A percentile compares a stretch with the other conserved stretches of the same genome.
Evolutionary conservation across 2,888 invertebrate genomes (phyloP).

Genomic region (Protophormia terraenovae): DNA sequence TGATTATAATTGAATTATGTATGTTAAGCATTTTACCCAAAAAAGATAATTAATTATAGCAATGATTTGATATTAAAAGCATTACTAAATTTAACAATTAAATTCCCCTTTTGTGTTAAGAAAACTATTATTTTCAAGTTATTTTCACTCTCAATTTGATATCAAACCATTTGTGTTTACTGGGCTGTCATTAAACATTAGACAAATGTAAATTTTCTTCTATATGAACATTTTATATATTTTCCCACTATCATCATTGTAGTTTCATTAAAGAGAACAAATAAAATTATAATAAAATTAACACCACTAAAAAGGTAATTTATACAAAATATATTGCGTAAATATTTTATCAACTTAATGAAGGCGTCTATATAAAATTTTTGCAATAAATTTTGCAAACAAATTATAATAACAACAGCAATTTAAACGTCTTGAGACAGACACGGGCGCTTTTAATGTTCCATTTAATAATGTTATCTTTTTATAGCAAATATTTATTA

Average conservation of each 20-base stretch:
- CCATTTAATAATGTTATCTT: conserved; percentile 5
- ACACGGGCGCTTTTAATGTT: background rate
- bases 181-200: conserved; percentile 31
- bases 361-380: conserved; percentile 26
- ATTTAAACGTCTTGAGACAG: too few relatives aligned
- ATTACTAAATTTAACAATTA: too few relatives aligned
- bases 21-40: too few relatives aligned
- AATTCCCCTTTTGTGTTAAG: too few relatives aligned
- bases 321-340: conserved; percentile 35
- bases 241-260: conserved; percentile 17
- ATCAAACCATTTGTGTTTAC: too few relatives aligned
- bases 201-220: background rate
- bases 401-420: background rate
- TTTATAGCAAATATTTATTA: background rate
- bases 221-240: background rate
- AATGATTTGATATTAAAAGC: too few relatives aligned
- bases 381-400: background rate
- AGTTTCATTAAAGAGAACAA: background rate
- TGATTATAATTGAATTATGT: too few relatives aligned
- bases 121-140: too few relatives aligned
- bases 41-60: too few relatives aligned
- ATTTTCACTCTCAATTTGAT: too few relatives aligned
- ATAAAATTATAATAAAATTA: conserved; percentile 24
- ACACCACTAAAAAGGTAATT: conserved; percentile 26
- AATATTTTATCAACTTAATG: conserved; percentile 14